A percentile compares a stretch with the other conserved stretches of the same genome.
Evolutionary conservation across 2,113 vertebrate genomes (phyloP).

Genomic region (Mirza zaza): DNA sequence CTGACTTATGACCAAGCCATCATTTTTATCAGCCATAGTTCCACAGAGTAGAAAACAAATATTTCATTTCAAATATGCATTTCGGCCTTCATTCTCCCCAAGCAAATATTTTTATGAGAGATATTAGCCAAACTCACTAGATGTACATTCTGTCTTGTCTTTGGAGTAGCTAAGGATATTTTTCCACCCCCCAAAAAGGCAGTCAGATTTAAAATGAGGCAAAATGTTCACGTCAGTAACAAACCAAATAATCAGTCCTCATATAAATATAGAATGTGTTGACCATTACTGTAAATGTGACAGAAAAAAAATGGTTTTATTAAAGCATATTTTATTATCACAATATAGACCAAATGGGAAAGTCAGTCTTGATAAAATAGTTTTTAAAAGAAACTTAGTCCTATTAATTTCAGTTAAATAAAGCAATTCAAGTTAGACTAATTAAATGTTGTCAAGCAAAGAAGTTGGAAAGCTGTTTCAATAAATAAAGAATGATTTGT

Average conservation of each 20-base stretch:
- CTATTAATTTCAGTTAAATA: constrained; percentile 61
- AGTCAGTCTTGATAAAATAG: not conserved
- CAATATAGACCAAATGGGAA: not conserved
- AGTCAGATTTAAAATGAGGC: not conserved
- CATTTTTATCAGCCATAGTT: not conserved
- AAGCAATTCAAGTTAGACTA: constrained; percentile 49
- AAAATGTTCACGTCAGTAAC: not conserved
- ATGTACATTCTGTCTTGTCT: not conserved
- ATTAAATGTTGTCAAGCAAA: constrained; percentile 47
- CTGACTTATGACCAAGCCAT: not conserved
- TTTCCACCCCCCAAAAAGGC: not conserved
- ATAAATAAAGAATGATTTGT: constrained; percentile 63
- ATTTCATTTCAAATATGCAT: not conserved
- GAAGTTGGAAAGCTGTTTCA: constrained; percentile 28
- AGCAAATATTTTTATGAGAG: not conserved
- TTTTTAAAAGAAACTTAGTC: constrained; percentile 30
- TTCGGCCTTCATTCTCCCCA: not conserved
- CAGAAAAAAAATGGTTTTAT: not conserved
- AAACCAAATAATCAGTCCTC: not conserved
- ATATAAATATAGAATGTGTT: not conserved
- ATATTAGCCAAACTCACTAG: not conserved
- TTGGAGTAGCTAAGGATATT: not conserved
- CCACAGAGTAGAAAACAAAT: not conserved
- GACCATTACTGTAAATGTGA: not conserved
- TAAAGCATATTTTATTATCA: not conserved